Percentiles rank a stretch among this genome's conserved stretches.
phyloP scores from a whole-genome alignment of 1,140 invertebrate species.

The Glomeris maerens region DNA sequence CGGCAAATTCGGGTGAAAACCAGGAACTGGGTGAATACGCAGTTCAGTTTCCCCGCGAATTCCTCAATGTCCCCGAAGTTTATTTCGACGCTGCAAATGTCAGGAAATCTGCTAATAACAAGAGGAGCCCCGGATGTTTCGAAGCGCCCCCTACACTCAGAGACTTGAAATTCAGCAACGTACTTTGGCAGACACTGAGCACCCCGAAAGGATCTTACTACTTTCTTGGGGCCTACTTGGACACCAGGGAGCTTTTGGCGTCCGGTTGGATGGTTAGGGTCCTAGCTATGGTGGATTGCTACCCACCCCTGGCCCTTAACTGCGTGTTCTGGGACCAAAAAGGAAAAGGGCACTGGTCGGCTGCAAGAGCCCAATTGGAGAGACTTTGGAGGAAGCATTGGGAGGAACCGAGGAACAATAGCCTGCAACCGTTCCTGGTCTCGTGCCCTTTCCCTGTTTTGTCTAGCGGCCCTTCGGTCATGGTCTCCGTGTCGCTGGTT shows the following conservation, averaged over 20 bases:
- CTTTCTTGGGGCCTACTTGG: slow-evolving; percentile 76
- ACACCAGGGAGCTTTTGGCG: slow-evolving; percentile 55
- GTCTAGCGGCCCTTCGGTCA: slow-evolving; percentile 37
- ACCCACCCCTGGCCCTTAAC: slow-evolving; percentile 63
- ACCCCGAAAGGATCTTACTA: slow-evolving; percentile 73
- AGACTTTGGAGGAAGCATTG: slow-evolving; percentile 86
- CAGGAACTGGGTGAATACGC: too few species aligned
- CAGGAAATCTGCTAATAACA: background rate
- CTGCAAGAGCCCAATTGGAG: slow-evolving; percentile 62
- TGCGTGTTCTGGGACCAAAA: slow-evolving; percentile 85
- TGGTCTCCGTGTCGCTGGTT: slow-evolving; percentile 71
- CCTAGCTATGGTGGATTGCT: slow-evolving; percentile 77
- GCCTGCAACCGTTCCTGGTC: slow-evolving; percentile 79
- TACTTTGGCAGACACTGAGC: slow-evolving; percentile 57
- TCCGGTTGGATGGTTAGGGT: slow-evolving; percentile 67
- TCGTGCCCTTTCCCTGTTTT: slow-evolving; percentile 65
- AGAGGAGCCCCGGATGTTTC: slow-evolving; percentile 30
- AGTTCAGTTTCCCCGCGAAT: background rate
- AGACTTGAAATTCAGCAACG: slow-evolving; percentile 79
- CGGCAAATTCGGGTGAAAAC: too few species aligned
- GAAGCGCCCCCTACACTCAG: slow-evolving; percentile 67
- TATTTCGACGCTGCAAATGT: background rate
- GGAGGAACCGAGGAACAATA: slow-evolving; percentile 84
- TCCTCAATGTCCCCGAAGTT: background rate
- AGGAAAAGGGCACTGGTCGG: slow-evolving; percentile 58